Percentiles rank a stretch among this genome's conserved stretches.
Evolutionary conservation across 2,797 vertebrate species (phyloP).

Genomic region (Okamejei kenojei): DNA sequence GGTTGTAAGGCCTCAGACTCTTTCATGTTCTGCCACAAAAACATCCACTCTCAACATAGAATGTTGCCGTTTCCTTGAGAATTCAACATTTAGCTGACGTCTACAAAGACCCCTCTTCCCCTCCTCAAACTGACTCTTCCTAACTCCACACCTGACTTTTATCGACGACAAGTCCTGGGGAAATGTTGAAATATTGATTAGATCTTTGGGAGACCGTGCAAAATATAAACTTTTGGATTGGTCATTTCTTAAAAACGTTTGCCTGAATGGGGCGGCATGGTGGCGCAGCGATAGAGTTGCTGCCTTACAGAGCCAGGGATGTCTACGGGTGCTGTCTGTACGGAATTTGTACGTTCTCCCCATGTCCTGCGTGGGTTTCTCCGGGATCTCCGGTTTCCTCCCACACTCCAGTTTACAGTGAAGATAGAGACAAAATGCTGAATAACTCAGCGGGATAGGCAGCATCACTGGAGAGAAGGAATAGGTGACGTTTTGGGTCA

Average conservation of each 20-base stretch:
- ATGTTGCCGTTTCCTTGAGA: background rate
- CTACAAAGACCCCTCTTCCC: background rate
- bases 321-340: too few relatives aligned
- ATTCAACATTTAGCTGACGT: background rate
- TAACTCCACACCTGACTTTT: background rate
- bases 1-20: background rate
- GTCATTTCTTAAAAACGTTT: background rate
- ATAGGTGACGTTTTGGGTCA: too few relatives aligned
- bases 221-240: background rate
- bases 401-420: too few relatives aligned
- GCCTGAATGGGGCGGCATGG: background rate
- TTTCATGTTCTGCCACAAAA: conserved; percentile 3
- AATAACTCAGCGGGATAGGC: too few relatives aligned
- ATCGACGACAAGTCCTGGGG: background rate
- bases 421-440: too few relatives aligned
- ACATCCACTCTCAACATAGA: background rate
- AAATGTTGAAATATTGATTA: background rate
- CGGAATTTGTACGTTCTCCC: too few relatives aligned
- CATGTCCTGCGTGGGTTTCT: too few relatives aligned
- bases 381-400: too few relatives aligned
- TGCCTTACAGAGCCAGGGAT: too few relatives aligned
- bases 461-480: too few relatives aligned
- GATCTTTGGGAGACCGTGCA: background rate
- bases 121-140: background rate
- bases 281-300: too few relatives aligned